These are phyloP conservation scores for Peromyscus polionotus DNA, from an alignment of 2,113 vertebrate species.

Conservation along the genomic window DNA sequence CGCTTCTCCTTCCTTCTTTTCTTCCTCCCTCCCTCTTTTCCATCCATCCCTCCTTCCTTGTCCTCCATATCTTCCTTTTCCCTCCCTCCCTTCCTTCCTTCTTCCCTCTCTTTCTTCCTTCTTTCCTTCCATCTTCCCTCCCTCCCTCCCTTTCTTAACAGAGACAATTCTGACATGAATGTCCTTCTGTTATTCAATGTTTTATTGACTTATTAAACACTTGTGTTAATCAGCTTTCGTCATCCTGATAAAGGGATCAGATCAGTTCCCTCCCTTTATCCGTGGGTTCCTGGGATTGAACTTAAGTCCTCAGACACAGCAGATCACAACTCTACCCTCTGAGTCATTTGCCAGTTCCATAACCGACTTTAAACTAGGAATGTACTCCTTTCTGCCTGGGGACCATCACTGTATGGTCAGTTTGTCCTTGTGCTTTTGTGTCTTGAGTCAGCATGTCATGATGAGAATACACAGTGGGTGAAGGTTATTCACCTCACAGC, in stretches of 20 bases:
- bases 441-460: neutral
- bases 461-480: neutral
- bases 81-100: neutral
- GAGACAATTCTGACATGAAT: neutral
- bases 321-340: no score
- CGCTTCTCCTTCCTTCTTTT: no score
- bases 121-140: neutral
- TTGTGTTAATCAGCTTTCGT: neutral
- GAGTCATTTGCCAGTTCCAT: neutral
- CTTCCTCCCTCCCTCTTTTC: no score
- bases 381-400: neutral
- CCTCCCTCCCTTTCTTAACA: neutral
- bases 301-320: neutral
- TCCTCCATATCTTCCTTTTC: no score
- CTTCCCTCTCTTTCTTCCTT: neutral
- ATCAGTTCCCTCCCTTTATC: neutral
- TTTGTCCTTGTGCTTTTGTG: neutral
- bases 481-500: neutral
- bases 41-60: no score
- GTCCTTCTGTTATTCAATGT: neutral
- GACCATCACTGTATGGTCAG: neutral
- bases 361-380: neutral
- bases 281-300: neutral
- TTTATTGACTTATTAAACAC: neutral
- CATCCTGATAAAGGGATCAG: neutral